These are phyloP conservation scores for Fabriciana adippe DNA, from an alignment of 2,888 invertebrate genomes.

Conservation along the genomic window DNA sequence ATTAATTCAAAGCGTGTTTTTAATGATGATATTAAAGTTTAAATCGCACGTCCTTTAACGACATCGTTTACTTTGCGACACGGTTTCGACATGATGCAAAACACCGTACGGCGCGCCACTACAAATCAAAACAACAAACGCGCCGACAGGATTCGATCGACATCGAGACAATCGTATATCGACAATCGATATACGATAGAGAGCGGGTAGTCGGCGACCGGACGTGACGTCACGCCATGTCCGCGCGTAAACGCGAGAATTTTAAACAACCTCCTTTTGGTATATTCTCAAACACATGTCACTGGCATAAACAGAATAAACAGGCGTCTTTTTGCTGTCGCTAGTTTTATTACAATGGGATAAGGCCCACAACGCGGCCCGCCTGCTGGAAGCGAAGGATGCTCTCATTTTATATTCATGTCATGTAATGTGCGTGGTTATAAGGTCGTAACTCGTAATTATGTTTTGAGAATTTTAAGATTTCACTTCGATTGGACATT, in stretches of 20 bases:
- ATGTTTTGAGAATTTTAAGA: constrained; percentile 64
- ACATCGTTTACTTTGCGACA: constrained; percentile 40
- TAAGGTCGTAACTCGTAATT: constrained; percentile 59
- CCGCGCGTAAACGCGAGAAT: constrained; percentile 76
- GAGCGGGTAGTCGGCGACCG: constrained; percentile 58
- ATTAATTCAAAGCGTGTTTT: constrained; percentile 30
- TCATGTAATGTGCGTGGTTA: constrained; percentile 66
- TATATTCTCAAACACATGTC: constrained; percentile 72
- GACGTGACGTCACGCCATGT: constrained; percentile 73
- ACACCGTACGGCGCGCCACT: constrained; percentile 60
- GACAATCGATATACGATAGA: constrained; percentile 59
- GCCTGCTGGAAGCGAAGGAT: constrained; percentile 39
- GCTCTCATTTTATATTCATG: constrained; percentile 67
- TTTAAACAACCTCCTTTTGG: constrained; percentile 77
- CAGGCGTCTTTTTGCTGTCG: constrained; percentile 45
- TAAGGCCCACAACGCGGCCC: constrained; percentile 53
- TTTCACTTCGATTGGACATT: constrained; percentile 24
- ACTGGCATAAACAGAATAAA: constrained; percentile 56
- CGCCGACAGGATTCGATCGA: constrained; percentile 75
- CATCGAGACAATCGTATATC: constrained; percentile 64
- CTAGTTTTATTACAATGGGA: constrained; percentile 48
- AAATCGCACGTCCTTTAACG: constrained; percentile 4
- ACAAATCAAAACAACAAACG: constrained; percentile 76
- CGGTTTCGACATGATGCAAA: constrained; percentile 53
- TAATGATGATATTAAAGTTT: constrained; percentile 22